A percentile compares a stretch with the other conserved stretches of the same genome.
Evolutionary conservation across 30 jellyfish, hydroid and myxozoan genomes (phyloP).

Genomic region (Phacellophora camtschatica): DNA sequence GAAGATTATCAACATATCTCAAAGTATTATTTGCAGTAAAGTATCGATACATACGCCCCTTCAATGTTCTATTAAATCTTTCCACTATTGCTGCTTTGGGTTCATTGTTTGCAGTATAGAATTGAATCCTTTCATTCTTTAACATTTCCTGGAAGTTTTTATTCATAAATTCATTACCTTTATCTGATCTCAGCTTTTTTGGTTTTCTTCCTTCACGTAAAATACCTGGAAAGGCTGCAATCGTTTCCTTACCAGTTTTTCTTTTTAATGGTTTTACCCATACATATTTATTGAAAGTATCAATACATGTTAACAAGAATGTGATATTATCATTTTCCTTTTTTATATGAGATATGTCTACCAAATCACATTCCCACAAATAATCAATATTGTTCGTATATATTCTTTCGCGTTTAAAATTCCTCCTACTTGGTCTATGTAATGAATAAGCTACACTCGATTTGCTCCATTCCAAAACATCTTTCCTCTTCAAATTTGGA

Average conservation of each 20-base stretch:
- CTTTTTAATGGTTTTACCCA: conserved; percentile 57
- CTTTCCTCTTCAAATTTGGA: conserved; percentile 2
- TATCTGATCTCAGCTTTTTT: conserved; percentile 4
- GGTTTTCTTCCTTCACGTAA: conserved; percentile 27
- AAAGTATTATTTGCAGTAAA: not conserved
- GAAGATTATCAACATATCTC: conserved; percentile 9
- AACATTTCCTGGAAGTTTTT: not conserved
- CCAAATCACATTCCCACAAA: conserved; percentile 39
- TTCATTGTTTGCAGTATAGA: conserved; percentile 21
- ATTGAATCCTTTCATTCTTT: not conserved
- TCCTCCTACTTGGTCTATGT: conserved; percentile 48
- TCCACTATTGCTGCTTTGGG: conserved; percentile 46
- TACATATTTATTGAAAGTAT: conserved; percentile 31
- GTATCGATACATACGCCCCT: conserved; percentile 31
- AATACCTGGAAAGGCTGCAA: not conserved
- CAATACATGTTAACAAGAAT: conserved; percentile 23
- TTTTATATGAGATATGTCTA: conserved; percentile 4
- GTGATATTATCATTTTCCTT: conserved; percentile 20
- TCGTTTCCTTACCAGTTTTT: not conserved
- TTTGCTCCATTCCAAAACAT: conserved; percentile 19
- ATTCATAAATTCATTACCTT: conserved; percentile 33
- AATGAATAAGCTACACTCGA: conserved; percentile 22
- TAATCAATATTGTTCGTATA: no score
- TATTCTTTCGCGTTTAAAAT: conserved; percentile 31
- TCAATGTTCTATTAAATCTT: conserved; percentile 34